Evolutionary conservation across 2,113 vertebrate genomes (phyloP).

Genomic region (Perca schrenkii): DNA sequence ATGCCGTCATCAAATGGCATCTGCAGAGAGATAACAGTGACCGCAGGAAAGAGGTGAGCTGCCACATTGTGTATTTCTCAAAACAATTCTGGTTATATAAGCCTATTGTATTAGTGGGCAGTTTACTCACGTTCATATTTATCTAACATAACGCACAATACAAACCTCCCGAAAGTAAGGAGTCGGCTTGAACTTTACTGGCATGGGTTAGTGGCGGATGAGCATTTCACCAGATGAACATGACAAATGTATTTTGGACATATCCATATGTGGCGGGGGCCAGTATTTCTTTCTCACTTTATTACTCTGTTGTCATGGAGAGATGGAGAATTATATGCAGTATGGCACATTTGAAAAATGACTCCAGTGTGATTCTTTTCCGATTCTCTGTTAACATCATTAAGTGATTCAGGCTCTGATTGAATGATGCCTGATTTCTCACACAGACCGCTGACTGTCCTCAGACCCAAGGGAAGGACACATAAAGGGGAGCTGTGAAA

Average conservation of each 20-base stretch:
- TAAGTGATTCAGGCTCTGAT: conserved; percentile 37
- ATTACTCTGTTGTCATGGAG: conserved; percentile 20
- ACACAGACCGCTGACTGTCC: conserved; percentile 47
- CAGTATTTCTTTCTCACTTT: conserved; percentile 27
- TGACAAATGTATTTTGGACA: conserved; percentile 5
- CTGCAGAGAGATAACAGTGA: conserved; percentile 96
- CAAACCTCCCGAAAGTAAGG: neutral
- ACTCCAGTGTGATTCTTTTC: conserved; percentile 15
- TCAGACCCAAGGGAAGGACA: conserved; percentile 46
- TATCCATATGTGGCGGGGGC: neutral
- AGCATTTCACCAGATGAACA: conserved; percentile 20
- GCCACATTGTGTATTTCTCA: conserved; percentile 1
- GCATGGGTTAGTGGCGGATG: neutral
- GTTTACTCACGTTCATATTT: conserved; percentile 2
- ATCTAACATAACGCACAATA: neutral
- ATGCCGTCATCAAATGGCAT: conserved; percentile 95
- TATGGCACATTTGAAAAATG: conserved; percentile 47
- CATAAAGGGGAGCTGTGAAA: conserved; percentile 52
- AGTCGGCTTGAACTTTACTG: neutral
- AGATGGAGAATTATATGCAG: conserved; percentile 15
- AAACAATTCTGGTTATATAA: neutral
- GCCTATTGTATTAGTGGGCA: neutral
- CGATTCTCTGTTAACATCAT: conserved; percentile 41
- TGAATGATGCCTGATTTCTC: conserved; percentile 35
- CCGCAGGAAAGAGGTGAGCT: conserved; percentile 93